phyloP scores from a whole-genome alignment of 2,797 vertebrate species.

The Sarcoramphus papa region DNA sequence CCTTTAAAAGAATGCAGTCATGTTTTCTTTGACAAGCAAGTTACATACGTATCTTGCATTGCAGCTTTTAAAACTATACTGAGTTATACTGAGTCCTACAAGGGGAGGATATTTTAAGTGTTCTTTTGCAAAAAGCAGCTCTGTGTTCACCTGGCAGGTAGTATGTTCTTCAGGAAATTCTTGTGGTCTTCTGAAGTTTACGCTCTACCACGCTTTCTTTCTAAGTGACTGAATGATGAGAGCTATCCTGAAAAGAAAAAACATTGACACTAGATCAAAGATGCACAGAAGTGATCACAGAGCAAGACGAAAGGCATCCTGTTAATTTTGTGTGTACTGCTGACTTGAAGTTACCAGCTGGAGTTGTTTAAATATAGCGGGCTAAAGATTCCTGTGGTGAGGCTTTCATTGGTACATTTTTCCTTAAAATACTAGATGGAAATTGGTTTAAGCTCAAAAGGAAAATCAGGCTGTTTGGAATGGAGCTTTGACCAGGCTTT shows the following conservation, averaged over 20 bases:
- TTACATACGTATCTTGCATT: accelerated
- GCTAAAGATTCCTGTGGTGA: conserved; percentile 21
- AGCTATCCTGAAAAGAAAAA: neutral
- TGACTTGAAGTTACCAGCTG: neutral
- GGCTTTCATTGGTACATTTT: neutral
- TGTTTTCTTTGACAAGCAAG: neutral
- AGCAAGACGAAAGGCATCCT: neutral
- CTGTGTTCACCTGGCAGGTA: neutral
- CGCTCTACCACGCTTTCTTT: neutral
- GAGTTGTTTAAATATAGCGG: neutral
- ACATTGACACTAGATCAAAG: neutral
- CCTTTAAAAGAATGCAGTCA: neutral
- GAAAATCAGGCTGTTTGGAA: neutral
- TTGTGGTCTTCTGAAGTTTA: neutral
- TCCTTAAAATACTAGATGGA: neutral
- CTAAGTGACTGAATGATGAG: neutral
- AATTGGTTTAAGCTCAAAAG: neutral
- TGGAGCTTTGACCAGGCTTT: neutral
- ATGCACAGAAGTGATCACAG: neutral
- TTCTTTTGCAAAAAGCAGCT: neutral
- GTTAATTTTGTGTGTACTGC: neutral
- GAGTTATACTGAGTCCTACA: neutral
- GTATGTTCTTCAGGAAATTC: neutral
- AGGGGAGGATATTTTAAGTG: neutral
- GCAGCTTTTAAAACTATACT: neutral